Base-by-base conservation (phyloP, 2,797 vertebrate genomes). In the Scolopax bukidnonensis region DNA sequence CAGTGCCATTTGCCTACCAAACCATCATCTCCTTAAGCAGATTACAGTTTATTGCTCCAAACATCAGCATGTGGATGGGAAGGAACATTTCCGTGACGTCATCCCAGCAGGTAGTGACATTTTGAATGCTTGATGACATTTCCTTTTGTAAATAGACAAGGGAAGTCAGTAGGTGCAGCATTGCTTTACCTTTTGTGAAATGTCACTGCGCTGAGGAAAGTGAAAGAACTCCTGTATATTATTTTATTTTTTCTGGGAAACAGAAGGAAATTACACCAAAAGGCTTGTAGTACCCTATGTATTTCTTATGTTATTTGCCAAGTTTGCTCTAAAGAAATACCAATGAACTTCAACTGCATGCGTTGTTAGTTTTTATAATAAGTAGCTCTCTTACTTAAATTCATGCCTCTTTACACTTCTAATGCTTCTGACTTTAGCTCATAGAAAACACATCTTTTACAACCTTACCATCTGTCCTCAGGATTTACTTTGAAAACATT, bases 61-160 rank as follows among this genome's bases (percentile, higher is more conserved):
- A 89, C 86, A 69, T 51, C 89, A 89, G 60, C 71, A 57, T 95
- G 82, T 80, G 68, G 91, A 93, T 61, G 61, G 20, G 68, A 95
- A 92, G 61, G 81, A 68, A 73, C 78, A 63, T 84, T 96, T 93
- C 74, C 2, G 9, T 95, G 96, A 96, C 3, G 50, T 97, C 96
- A 97, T 78, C 92, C 67, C 87, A 92, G 95, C 81, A 96, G 93
- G 96, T 93, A 96, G 95, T 97, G 97, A 96, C 96, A 97, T 97
- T 97, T 97, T 95, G 91, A 97, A 96, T 97, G 97, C 95, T 92
- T 97, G 97, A 97, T 97, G 96, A 96, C 97, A 97, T 97, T 97
- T 97, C 95, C 91, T 90, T 83, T 91, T 97, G 97, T 97, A 97
- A 97, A 97, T 95, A 97, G 95, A 97, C 91, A 95, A 51, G 92